Evolutionary conservation across 2,888 invertebrate genomes (phyloP).

Genomic region (Sinodicranocentrus sp.): DNA sequence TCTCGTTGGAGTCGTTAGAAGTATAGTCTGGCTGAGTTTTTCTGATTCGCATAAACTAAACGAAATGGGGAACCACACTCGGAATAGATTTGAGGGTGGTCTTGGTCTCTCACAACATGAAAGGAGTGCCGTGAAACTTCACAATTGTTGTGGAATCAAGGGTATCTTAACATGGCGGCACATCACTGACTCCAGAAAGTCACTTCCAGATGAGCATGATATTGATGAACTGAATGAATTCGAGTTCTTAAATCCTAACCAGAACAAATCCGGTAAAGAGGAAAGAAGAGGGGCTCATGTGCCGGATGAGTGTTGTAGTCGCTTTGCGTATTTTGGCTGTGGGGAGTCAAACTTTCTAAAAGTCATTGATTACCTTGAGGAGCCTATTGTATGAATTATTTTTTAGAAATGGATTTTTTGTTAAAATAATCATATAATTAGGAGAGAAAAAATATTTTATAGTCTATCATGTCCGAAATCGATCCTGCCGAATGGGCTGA

Average conservation of each 20-base stretch:
- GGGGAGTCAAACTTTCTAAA: slow-evolving; percentile 9
- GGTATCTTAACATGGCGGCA: neutral
- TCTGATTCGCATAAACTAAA: neutral
- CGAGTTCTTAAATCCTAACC: no score
- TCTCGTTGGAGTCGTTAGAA: neutral
- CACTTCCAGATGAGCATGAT: slow-evolving; percentile 2
- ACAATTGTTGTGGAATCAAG: slow-evolving; percentile 11
- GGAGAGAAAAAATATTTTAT: no score
- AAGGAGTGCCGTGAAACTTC: neutral
- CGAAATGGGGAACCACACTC: slow-evolving; percentile 25
- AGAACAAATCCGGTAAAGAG: no score
- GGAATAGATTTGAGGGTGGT: slow-evolving; percentile 15
- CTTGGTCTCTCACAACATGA: slow-evolving; percentile 3
- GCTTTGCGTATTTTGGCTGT: slow-evolving; percentile 1
- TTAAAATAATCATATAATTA: neutral
- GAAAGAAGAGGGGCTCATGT: slow-evolving; percentile 10
- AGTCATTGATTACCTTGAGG: slow-evolving; percentile 22
- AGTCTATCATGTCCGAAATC: neutral
- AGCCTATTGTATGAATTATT: neutral
- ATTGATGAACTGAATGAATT: neutral
- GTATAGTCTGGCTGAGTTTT: slow-evolving; percentile 18
- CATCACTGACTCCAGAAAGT: slow-evolving; percentile 7
- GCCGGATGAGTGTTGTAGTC: slow-evolving; percentile 10
- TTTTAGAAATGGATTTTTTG: slow-evolving; percentile 5
- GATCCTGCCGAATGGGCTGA: neutral